Conservation (phyloP, 2,888 invertebrate species). For the Rhagonycha lutea region DNA sequence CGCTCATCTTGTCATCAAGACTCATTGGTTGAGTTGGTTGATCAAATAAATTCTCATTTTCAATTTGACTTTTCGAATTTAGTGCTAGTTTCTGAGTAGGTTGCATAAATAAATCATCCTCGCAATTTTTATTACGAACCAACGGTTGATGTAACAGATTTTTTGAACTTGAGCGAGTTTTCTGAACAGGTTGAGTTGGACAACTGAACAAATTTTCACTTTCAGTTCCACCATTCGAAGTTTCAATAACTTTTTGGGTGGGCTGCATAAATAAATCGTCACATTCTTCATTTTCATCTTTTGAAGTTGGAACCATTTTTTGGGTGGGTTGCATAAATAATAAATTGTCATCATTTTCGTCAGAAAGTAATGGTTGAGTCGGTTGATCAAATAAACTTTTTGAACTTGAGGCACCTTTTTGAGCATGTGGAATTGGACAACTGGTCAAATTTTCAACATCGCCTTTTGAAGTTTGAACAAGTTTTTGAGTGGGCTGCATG, state of each 20-base stretch:
- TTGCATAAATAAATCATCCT: not conserved
- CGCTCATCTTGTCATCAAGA: not conserved
- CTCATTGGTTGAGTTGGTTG: conserved; percentile 17
- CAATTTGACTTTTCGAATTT: not conserved
- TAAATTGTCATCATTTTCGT: not conserved
- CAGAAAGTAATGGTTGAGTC: not conserved
- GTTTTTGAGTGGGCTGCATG: not conserved
- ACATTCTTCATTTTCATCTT: not conserved
- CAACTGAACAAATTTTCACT: conserved; percentile 16
- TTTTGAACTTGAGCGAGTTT: not conserved
- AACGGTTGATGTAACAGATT: not conserved
- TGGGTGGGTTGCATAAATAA: not conserved
- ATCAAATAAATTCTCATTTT: conserved; percentile 13
- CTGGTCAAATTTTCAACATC: conserved; percentile 5
- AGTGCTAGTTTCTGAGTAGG: not conserved
- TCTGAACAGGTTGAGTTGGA: conserved; percentile 8
- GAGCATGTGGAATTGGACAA: conserved; percentile 12
- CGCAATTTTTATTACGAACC: not conserved
- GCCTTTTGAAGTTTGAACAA: not conserved
- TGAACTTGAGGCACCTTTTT: too few species aligned
- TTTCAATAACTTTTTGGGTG: not conserved
- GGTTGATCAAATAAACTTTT: not conserved
- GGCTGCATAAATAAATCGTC: not conserved
- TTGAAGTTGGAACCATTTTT: not conserved
- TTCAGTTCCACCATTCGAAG: not conserved